Evolutionary conservation across 1,140 invertebrate species (phyloP).

Genomic region (Hydropsyche tenuis): DNA sequence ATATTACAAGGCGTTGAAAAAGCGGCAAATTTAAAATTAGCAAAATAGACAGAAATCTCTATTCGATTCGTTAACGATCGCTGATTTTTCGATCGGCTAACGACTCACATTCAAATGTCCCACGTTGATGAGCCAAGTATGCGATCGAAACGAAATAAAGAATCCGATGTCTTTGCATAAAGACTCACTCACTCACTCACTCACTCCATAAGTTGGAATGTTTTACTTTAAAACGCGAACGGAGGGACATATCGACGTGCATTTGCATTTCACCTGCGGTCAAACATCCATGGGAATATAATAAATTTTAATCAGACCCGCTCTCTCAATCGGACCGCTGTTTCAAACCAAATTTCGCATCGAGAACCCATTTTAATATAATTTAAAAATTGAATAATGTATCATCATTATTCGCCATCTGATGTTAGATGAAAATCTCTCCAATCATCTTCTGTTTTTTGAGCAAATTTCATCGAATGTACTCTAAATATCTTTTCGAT

Average conservation of each 20-base stretch:
- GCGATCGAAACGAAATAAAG: not conserved
- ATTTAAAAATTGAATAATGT: too few relatives aligned
- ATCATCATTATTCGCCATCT: too few relatives aligned
- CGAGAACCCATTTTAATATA: too few relatives aligned
- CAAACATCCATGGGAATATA: constrained; percentile 44
- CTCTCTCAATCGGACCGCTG: not conserved
- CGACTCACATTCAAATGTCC: not conserved
- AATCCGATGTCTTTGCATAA: constrained; percentile 9
- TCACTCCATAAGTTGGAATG: constrained; percentile 4
- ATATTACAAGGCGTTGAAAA: too few relatives aligned
- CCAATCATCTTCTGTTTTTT: too few relatives aligned
- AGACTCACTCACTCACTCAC: constrained; percentile 24
- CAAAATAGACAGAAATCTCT: not conserved
- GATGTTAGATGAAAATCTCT: too few relatives aligned
- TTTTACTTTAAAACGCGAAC: constrained; percentile 25
- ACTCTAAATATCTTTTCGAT: too few relatives aligned
- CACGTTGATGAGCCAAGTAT: constrained; percentile 8
- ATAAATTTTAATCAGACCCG: constrained; percentile 37
- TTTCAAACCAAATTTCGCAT: not conserved
- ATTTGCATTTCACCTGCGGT: constrained; percentile 45
- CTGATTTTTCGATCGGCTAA: constrained; percentile 7
- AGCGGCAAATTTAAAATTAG: not conserved
- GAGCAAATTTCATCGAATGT: too few relatives aligned
- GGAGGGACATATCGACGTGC: constrained; percentile 30
- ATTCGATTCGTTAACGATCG: not conserved